Conservation (phyloP, 2,113 vertebrate species). For the Xiphorhynchus elegans region DNA sequence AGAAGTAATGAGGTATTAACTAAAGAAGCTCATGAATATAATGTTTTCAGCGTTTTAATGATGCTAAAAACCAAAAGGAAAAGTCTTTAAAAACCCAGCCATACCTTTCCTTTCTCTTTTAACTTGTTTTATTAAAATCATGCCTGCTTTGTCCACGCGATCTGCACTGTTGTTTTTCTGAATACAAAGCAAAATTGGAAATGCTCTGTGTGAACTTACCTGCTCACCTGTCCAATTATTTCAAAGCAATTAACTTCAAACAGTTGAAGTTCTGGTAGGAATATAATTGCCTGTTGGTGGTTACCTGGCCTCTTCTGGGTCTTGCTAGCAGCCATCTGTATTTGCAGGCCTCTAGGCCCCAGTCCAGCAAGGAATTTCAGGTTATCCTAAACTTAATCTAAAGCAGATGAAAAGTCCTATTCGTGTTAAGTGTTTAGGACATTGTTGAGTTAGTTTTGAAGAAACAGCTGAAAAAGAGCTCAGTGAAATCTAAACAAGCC, state of each 20-base stretch:
- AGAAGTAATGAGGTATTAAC: conserved; percentile 65
- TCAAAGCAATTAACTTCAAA: conserved; percentile 70
- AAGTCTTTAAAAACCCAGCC: not conserved
- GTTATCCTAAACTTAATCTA: not conserved
- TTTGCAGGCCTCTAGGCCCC: not conserved
- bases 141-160: not conserved
- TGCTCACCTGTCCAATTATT: conserved; percentile 69
- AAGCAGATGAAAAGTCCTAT: too few relatives aligned
- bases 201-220: conserved; percentile 50
- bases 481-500: not conserved
- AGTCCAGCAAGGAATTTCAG: not conserved
- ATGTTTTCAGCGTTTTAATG: conserved; percentile 60
- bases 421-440: not conserved
- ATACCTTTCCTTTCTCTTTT: not conserved
- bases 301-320: conserved; percentile 28
- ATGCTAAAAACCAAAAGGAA: conserved; percentile 30
- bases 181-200: conserved; percentile 37
- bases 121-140: not conserved
- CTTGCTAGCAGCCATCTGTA: conserved; percentile 31
- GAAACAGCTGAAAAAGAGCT: not conserved
- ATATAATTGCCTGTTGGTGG: conserved; percentile 44
- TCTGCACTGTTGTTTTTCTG: not conserved
- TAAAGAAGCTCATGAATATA: conserved; percentile 58
- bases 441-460: not conserved
- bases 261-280: conserved; percentile 30